Conservation (phyloP, 2,888 invertebrate genomes). For the Platypus cylindrus region DNA sequence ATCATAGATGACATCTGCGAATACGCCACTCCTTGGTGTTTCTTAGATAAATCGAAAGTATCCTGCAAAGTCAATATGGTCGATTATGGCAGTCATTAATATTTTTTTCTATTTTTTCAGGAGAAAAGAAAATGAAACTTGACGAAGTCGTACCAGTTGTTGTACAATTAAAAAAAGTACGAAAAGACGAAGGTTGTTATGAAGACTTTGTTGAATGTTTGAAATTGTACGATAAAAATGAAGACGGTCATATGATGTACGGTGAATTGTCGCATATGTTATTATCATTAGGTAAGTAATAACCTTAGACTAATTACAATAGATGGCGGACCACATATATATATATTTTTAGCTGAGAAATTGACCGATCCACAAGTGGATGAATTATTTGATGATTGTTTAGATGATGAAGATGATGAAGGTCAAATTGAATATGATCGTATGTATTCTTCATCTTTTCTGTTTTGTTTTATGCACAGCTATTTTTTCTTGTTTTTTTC, state of each 20-base stretch:
- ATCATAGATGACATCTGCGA: too few species aligned
- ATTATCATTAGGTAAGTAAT: slow-evolving; percentile 64
- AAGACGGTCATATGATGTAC: slow-evolving; percentile 88
- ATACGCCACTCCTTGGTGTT: too few species aligned
- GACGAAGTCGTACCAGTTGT: slow-evolving; percentile 97
- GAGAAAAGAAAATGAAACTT: slow-evolving; percentile 78
- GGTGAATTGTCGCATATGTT: slow-evolving; percentile 95
- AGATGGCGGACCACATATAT: background rate
- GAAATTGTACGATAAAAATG: slow-evolving; percentile 97
- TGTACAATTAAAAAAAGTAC: slow-evolving; percentile 84
- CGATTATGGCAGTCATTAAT: background rate
- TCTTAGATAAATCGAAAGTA: too few species aligned
- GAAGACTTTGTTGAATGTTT: slow-evolving; percentile 99
- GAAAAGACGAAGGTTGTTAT: slow-evolving; percentile 80
- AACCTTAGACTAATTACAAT: background rate
- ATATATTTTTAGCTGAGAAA: slow-evolving; percentile 57
- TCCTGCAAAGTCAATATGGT: too few species aligned
- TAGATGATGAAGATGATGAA: slow-evolving; percentile 86
- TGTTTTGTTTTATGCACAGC: background rate
- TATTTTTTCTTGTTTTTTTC: slow-evolving; percentile 20
- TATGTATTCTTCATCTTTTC: slow-evolving; percentile 44
- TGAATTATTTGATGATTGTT: slow-evolving; percentile 69
- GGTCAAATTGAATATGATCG: slow-evolving; percentile 86
- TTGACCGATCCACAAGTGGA: slow-evolving; percentile 66
- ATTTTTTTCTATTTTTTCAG: slow-evolving; percentile 27